Evolutionary conservation across 2,888 invertebrate genomes (phyloP).

Genomic region (Drosophila pegasa): DNA sequence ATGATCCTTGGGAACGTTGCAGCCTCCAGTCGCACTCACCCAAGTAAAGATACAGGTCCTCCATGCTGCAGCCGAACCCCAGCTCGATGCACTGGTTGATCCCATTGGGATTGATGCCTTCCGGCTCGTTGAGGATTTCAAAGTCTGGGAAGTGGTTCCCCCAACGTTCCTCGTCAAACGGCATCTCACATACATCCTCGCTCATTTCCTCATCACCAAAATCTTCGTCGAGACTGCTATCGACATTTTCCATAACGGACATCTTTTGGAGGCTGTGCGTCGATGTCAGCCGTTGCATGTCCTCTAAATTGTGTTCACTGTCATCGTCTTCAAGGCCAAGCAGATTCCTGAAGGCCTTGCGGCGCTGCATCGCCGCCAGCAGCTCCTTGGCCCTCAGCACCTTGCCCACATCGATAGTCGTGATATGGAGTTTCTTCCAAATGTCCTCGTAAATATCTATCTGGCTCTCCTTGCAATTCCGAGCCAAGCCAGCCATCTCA

Average conservation of each 20-base stretch:
- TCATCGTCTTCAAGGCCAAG: conserved; percentile 54
- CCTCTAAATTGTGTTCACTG: conserved; percentile 19
- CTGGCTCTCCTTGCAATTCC: conserved; percentile 3
- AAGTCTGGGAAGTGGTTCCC: conserved; percentile 72
- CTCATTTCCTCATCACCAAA: conserved; percentile 38
- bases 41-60: conserved; percentile 49
- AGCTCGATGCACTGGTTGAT: conserved; percentile 76
- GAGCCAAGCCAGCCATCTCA: background rate
- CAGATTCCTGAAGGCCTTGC: conserved; percentile 50
- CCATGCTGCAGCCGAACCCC: conserved; percentile 21
- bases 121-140: conserved; percentile 57
- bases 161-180: conserved; percentile 72
- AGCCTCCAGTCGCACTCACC: conserved; percentile 54
- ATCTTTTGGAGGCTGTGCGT: conserved; percentile 25
- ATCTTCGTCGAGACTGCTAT: too few species aligned
- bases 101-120: conserved; percentile 48
- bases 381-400: conserved; percentile 70
- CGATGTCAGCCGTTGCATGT: conserved; percentile 30
- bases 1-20: background rate
- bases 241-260: background rate
- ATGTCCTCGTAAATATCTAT: conserved; percentile 43
- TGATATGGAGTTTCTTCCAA: conserved; percentile 64
- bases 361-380: conserved; percentile 60
- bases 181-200: conserved; percentile 45
- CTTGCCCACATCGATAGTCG: conserved; percentile 63